Conservation (phyloP, 2,888 invertebrate species). For the Drosophila borborema region DNA sequence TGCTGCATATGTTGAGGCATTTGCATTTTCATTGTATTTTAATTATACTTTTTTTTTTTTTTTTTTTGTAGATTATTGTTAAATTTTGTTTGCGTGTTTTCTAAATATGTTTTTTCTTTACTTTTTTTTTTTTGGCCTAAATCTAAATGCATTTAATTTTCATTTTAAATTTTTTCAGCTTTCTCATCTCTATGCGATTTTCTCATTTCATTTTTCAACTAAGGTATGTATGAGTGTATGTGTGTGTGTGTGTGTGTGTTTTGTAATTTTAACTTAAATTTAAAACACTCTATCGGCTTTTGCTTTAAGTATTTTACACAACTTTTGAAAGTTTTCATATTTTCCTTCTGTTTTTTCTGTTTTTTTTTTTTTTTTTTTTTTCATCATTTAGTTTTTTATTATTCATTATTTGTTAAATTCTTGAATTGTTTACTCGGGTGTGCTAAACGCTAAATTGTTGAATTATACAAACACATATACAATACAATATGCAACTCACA, state of each 20-base stretch:
- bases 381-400: background rate
- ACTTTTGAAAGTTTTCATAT: constrained; percentile 45
- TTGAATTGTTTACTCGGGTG: constrained; percentile 69
- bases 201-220: constrained; percentile 20
- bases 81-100: constrained; percentile 46
- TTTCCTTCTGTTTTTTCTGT: background rate
- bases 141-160: constrained; percentile 53
- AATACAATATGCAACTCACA: constrained; percentile 11
- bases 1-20: constrained; percentile 30
- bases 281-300: constrained; percentile 42
- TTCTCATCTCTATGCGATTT: constrained; percentile 24
- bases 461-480: constrained; percentile 53
- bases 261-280: constrained; percentile 44
- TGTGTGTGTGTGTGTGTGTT: constrained; percentile 19
- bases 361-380: too few species aligned
- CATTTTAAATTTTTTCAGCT: constrained; percentile 27
- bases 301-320: constrained; percentile 66
- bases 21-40: constrained; percentile 1
- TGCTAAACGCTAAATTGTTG: constrained; percentile 63
- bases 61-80: constrained; percentile 27
- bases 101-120: constrained; percentile 46
- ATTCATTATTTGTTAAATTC: constrained; percentile 66
- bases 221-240: constrained; percentile 27
- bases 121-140: constrained; percentile 46
- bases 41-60: constrained; percentile 7